These are phyloP conservation scores for Osmoderma eremita DNA, from an alignment of 2,888 invertebrate genomes.

Conservation along the genomic window DNA sequence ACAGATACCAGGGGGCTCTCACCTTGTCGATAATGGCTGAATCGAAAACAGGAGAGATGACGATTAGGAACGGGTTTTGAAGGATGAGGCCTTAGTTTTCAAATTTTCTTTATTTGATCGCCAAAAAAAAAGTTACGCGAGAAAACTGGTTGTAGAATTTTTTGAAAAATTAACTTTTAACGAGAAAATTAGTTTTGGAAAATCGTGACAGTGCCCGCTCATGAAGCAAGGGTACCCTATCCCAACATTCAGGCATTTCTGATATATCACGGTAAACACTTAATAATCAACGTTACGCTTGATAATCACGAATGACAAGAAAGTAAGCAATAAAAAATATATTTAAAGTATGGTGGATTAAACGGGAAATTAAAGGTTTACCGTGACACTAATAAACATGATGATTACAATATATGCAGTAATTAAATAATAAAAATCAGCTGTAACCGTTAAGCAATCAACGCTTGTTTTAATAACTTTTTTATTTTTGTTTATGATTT, in stretches of 20 bases:
- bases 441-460: no score
- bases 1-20: no score
- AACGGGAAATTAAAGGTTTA: neutral
- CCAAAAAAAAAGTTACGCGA: no score
- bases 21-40: neutral
- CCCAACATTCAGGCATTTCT: constrained; percentile 95
- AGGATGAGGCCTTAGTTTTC: neutral
- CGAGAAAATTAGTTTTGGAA: neutral
- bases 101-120: no score
- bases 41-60: neutral
- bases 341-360: neutral
- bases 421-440: no score
- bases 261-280: constrained; percentile 43
- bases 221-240: constrained; percentile 90
- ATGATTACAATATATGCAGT: no score
- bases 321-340: no score
- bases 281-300: neutral
- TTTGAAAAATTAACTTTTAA: no score
- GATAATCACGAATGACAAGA: no score
- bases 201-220: constrained; percentile 61
- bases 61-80: neutral
- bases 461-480: no score
- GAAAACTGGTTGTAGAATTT: no score
- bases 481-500: no score
- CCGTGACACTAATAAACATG: neutral